These are phyloP conservation scores for Torymus tubicola DNA, from an alignment of 2,888 invertebrate species.

Conservation along the genomic window DNA sequence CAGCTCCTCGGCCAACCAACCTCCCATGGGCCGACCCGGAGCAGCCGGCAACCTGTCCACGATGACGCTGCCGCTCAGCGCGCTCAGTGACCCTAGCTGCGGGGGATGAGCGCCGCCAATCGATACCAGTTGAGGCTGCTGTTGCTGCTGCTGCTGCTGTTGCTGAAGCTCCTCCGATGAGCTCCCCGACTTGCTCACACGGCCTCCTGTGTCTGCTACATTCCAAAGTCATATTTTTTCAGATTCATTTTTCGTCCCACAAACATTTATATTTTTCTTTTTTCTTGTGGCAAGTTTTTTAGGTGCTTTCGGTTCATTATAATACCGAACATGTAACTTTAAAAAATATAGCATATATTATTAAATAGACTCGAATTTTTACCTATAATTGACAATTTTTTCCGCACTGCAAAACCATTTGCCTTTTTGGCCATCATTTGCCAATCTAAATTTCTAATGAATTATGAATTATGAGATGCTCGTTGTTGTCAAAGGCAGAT, in stretches of 20 bases:
- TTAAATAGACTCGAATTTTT: too few species aligned
- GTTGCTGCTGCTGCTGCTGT: conserved; percentile 3
- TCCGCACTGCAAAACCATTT: too few species aligned
- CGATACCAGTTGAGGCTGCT: background rate
- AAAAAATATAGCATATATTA: too few species aligned
- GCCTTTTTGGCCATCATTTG: background rate
- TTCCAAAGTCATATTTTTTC: too few species aligned
- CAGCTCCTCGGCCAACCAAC: conserved; percentile 67
- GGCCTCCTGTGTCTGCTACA: conserved; percentile 65
- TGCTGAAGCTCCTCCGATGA: conserved; percentile 66
- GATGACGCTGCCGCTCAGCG: conserved; percentile 66
- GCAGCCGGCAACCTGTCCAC: conserved; percentile 57
- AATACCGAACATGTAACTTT: too few species aligned
- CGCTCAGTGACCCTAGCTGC: conserved; percentile 62
- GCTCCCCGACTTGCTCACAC: conserved; percentile 72
- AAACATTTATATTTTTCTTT: too few species aligned
- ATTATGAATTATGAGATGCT: conserved; percentile 2
- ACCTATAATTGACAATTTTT: background rate
- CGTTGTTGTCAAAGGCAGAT: background rate
- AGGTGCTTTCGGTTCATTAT: too few species aligned
- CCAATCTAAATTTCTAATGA: background rate
- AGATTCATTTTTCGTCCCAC: too few species aligned
- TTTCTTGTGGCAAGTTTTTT: too few species aligned
- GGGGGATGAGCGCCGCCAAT: conserved; percentile 55
- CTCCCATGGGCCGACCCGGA: conserved; percentile 56